Percentiles rank a stretch among this genome's conserved stretches.
Conservation (phyloP, 2,797 vertebrate genomes). For the Aselliscus stoliczkanus region DNA sequence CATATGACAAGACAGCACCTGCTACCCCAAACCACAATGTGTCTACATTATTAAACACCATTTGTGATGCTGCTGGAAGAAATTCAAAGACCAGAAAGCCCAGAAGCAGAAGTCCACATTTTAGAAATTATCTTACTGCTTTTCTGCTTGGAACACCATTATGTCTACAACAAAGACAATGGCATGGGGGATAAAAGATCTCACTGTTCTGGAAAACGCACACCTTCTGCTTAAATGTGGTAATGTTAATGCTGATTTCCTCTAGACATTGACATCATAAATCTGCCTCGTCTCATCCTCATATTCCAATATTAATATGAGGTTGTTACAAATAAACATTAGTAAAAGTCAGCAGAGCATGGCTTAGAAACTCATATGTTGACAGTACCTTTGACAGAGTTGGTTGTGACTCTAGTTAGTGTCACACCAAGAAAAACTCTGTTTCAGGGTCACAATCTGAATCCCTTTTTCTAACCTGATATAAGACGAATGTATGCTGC, state of each 20-base stretch:
- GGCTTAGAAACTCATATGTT: background rate
- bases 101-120: background rate
- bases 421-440: background rate
- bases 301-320: background rate
- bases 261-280: background rate
- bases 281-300: conserved; percentile 27
- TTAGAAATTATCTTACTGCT: background rate
- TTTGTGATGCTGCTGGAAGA: background rate
- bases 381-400: background rate
- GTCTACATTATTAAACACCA: background rate
- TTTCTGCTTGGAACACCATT: background rate
- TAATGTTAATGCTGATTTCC: conserved; percentile 54
- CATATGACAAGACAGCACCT: background rate
- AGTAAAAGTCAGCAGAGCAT: conserved; percentile 13
- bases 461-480: background rate
- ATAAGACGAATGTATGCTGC: background rate
- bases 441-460: background rate
- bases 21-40: background rate
- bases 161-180: rapidly evolving
- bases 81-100: background rate
- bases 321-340: conserved; percentile 24
- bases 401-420: background rate
- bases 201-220: background rate
- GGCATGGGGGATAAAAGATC: background rate
- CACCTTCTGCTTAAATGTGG: background rate